Evolutionary conservation across 2,888 invertebrate genomes (phyloP).

Genomic region (Poecilobothrus nobilitatus): DNA sequence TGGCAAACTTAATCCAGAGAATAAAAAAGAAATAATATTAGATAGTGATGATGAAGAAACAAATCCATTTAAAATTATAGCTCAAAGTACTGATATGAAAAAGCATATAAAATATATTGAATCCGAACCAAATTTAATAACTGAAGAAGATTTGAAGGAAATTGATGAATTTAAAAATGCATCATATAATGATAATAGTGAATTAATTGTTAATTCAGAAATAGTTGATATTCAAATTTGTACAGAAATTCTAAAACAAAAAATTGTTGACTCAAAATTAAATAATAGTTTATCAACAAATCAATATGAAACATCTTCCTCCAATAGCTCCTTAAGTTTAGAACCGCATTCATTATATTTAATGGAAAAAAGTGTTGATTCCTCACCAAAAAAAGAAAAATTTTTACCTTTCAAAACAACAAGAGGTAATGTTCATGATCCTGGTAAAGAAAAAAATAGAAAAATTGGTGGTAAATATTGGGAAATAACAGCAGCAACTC

Average conservation of each 20-base stretch:
- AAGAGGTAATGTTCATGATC: slow-evolving; percentile 37
- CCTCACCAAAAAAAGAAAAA: slow-evolving; percentile 28
- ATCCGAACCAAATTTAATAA: slow-evolving; percentile 32
- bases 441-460: slow-evolving; percentile 36
- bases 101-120: slow-evolving; percentile 32
- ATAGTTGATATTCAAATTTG: neutral
- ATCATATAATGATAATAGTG: slow-evolving; percentile 17
- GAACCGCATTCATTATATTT: slow-evolving; percentile 39
- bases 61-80: slow-evolving; percentile 38
- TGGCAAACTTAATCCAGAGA: slow-evolving; percentile 26
- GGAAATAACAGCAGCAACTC: slow-evolving; percentile 43
- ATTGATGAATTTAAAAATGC: slow-evolving; percentile 25
- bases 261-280: slow-evolving; percentile 11
- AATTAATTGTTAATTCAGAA: slow-evolving; percentile 24
- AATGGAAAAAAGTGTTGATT: slow-evolving; percentile 29
- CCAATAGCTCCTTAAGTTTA: slow-evolving; percentile 24
- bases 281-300: too few relatives aligned
- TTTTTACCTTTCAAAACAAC: slow-evolving; percentile 40
- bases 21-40: slow-evolving; percentile 33
- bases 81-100: slow-evolving; percentile 36
- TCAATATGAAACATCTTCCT: slow-evolving; percentile 19
- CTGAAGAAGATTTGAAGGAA: slow-evolving; percentile 35
- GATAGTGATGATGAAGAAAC: slow-evolving; percentile 38
- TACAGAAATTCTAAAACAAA: too few relatives aligned
- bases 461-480: slow-evolving; percentile 35